Evolutionary conservation across 2,113 vertebrate genomes (phyloP).

Genomic region (Melanostigma gelatinosum): DNA sequence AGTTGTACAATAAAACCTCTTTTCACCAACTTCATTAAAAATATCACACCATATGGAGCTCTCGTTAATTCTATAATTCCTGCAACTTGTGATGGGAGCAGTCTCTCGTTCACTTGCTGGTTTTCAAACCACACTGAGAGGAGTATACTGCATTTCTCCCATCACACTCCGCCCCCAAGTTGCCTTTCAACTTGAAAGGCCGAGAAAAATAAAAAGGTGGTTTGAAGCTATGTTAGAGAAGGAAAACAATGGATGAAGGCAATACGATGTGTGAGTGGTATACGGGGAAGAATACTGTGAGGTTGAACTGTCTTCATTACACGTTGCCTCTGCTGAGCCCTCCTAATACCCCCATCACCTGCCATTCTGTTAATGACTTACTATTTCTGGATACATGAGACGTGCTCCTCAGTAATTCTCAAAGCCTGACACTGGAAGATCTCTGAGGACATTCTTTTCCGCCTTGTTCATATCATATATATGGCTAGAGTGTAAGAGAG

Average conservation of each 20-base stretch:
- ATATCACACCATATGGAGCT: conserved; percentile 45
- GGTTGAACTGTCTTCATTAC: conserved; percentile 75
- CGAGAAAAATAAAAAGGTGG: conserved; percentile 26
- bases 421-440: conserved; percentile 37
- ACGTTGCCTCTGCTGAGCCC: conserved; percentile 62
- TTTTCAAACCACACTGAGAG: conserved; percentile 30
- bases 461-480: conserved; percentile 40
- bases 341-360: conserved; percentile 80
- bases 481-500: conserved; percentile 7
- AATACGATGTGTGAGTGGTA: conserved; percentile 53
- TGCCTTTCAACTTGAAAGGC: conserved; percentile 48
- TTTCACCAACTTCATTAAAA: conserved; percentile 60
- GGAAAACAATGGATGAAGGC: conserved; percentile 53
- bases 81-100: conserved; percentile 38
- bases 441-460: conserved; percentile 57
- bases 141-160: conserved; percentile 9
- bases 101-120: conserved; percentile 16
- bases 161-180: conserved; percentile 21
- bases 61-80: conserved; percentile 57
- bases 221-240: conserved; percentile 52
- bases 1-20: conserved; percentile 35
- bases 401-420: conserved; percentile 61
- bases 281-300: conserved; percentile 55
- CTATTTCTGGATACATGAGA: conserved; percentile 79
- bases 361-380: conserved; percentile 81